These are phyloP conservation scores for Orthosia gracilis DNA, from an alignment of 2,888 invertebrate genomes.

Conservation along the genomic window DNA sequence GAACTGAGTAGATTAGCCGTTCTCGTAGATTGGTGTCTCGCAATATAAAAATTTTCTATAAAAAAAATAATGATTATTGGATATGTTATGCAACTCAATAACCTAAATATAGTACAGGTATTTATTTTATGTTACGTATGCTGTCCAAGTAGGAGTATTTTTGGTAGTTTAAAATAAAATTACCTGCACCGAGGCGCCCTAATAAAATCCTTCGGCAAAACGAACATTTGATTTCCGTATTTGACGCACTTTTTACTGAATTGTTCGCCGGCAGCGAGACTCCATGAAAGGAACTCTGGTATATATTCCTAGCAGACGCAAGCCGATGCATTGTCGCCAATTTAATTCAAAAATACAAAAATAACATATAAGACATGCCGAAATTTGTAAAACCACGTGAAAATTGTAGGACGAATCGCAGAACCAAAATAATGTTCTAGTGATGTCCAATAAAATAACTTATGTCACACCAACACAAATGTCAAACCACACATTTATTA, in stretches of 20 bases:
- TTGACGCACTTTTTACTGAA: constrained; percentile 70
- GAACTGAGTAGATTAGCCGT: constrained; percentile 82
- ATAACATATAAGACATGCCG: constrained; percentile 75
- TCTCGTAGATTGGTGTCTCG: constrained; percentile 86
- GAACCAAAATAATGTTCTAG: constrained; percentile 72
- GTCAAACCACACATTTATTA: constrained; percentile 10
- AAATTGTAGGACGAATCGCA: constrained; percentile 71
- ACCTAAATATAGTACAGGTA: constrained; percentile 61
- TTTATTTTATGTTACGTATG: background rate
- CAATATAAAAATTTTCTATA: constrained; percentile 79
- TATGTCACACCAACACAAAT: constrained; percentile 17
- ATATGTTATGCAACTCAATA: constrained; percentile 85
- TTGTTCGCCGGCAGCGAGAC: constrained; percentile 75
- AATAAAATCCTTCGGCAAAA: constrained; percentile 85
- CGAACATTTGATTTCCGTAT: constrained; percentile 85
- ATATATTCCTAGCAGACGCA: constrained; percentile 83
- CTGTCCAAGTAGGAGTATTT: background rate
- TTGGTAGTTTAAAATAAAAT: constrained; percentile 26
- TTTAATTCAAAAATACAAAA: constrained; percentile 70
- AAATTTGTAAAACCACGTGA: constrained; percentile 84
- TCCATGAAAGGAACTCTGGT: constrained; percentile 83
- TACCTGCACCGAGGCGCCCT: constrained; percentile 82
- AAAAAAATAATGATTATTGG: constrained; percentile 58
- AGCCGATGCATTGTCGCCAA: constrained; percentile 86
- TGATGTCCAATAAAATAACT: constrained; percentile 34